Base-by-base conservation (phyloP, 2,888 invertebrate species). In the Zootermopsis nevadensis region DNA sequence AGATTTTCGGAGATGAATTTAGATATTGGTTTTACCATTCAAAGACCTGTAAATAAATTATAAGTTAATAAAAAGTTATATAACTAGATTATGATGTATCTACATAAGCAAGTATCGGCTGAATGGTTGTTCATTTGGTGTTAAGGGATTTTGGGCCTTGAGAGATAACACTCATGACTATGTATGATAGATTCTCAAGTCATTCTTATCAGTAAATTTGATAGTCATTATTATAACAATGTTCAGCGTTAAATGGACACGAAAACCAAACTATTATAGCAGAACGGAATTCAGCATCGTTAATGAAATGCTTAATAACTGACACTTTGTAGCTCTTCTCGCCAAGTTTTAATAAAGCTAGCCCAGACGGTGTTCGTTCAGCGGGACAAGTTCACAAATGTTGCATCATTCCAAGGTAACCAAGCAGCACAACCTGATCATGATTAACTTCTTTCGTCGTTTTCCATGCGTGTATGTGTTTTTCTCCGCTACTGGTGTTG, bases 361-460 rank as follows among this genome's bases (percentile, higher is more conserved):
- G 67, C 2, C 67, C 30, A 31, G 33, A 22, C 69, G 2, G 24
- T 22, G 33, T 33, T 22, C 15, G 69, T 22, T 69, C 22, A 27
- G 12, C 1, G 4, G 60, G 6, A 27, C 27, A n/a, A n/a, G n/a
- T 60, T 60, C 60, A 2, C 60, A 60, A 60, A 33, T 69, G 69
- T 69, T 69, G 24, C 69, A 10, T 69, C 69, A 69, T 31, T 33
- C 22, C 33, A 69, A 69, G 69, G 69, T 69, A 69, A 69, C 69
- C 69, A 69, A 4, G 69, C n/a, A 60, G 15, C 6, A n/a, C 27
- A n/a, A 69, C 69, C 22, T 15, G 31, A 69, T 33, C 67, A 31
- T 30, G 67, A 67, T 67, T 67, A 67, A 31, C 67, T 67, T 67
- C 67, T 67, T 33, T 33, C 33, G 69, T 69, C 69, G 33, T 69